Percentiles rank a stretch among this genome's conserved stretches.
phyloP scores from a whole-genome alignment of 2,888 invertebrate genomes.

The Galerucella calmariensis region DNA sequence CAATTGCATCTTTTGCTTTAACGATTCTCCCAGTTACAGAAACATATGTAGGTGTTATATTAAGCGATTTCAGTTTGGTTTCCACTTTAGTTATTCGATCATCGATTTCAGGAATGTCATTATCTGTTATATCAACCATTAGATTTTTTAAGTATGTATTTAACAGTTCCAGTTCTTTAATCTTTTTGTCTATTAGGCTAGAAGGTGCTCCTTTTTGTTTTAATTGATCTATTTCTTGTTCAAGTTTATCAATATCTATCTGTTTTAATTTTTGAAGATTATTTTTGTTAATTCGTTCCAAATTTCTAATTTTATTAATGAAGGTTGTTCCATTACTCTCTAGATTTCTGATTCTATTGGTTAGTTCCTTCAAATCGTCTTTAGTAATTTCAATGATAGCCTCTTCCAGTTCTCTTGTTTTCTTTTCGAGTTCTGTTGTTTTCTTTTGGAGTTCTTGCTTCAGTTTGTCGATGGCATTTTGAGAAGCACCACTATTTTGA shows the following conservation, averaged over 20 bases:
- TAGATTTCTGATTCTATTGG: neutral
- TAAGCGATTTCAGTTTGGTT: neutral
- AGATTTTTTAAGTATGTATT: neutral
- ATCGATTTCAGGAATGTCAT: too few relatives aligned
- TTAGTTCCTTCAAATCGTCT: neutral
- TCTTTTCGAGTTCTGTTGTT: too few relatives aligned
- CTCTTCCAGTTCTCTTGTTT: too few relatives aligned
- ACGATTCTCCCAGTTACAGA: neutral
- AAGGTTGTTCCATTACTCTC: neutral
- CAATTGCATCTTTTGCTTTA: neutral
- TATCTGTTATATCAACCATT: neutral
- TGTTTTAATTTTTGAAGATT: neutral
- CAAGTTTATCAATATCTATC: constrained; percentile 2
- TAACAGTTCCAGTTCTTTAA: neutral
- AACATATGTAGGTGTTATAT: neutral
- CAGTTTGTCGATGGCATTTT: too few relatives aligned
- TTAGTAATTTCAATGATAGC: too few relatives aligned
- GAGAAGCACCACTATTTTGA: too few relatives aligned
- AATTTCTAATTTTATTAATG: neutral
- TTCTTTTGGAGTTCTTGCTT: too few relatives aligned
- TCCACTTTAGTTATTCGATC: neutral
- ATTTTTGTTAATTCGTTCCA: neutral
- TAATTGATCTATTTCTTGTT: constrained; percentile 1
- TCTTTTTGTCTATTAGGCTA: neutral
- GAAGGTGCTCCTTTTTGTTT: neutral